Evolutionary conservation across 2,797 vertebrate genomes (phyloP).

Genomic region (Gymnopithys bicolor): DNA sequence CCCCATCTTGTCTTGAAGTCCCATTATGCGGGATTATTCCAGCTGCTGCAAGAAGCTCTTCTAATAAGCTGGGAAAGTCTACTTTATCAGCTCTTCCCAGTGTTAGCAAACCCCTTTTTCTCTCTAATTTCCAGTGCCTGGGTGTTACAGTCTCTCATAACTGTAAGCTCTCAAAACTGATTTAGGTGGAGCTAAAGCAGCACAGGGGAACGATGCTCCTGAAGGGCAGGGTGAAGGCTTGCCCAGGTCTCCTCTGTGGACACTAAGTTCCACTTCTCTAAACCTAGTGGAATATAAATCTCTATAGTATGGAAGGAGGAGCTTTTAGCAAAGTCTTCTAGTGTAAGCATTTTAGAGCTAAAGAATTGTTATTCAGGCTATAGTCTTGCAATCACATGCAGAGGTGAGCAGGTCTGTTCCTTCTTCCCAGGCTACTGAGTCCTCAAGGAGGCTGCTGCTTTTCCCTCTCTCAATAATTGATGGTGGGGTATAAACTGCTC

Average conservation of each 20-base stretch:
- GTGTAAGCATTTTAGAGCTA: neutral
- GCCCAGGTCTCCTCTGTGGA: neutral
- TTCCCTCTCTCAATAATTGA: neutral
- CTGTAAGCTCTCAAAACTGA: too few species aligned
- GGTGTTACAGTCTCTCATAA: neutral
- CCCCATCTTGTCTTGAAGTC: neutral
- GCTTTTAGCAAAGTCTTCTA: neutral
- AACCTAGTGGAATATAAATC: neutral
- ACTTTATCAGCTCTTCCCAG: neutral
- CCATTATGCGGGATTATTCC: neutral
- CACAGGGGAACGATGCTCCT: accelerated
- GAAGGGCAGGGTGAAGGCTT: neutral
- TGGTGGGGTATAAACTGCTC: neutral
- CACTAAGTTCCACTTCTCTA: neutral
- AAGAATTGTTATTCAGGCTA: neutral
- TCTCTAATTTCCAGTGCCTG: neutral
- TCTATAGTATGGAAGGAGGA: neutral
- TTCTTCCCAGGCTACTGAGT: neutral
- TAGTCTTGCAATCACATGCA: neutral
- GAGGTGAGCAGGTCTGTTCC: neutral
- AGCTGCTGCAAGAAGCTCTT: neutral
- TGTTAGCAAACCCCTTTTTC: neutral
- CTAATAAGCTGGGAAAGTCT: neutral
- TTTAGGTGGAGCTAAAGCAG: neutral
- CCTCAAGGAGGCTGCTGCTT: neutral